phyloP scores from a whole-genome alignment of 2,797 vertebrate species.

The Liasis olivaceus region DNA sequence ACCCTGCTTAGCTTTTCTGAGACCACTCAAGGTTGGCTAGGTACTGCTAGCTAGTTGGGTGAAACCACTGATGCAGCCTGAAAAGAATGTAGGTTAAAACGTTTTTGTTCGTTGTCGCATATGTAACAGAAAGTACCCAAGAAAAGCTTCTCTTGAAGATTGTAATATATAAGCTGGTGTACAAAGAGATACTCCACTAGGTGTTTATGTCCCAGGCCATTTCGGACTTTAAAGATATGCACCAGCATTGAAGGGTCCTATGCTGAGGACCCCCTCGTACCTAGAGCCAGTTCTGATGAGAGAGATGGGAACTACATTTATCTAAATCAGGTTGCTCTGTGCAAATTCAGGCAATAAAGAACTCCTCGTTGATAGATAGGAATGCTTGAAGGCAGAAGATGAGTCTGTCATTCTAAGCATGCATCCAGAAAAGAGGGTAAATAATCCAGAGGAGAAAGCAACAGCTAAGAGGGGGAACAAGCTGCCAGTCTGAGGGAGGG shows the following conservation, averaged over 20 bases:
- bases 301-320: background rate
- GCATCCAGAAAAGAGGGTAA: background rate
- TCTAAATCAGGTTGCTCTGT: background rate
- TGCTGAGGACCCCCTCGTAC: background rate
- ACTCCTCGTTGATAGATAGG: background rate
- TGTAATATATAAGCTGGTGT: background rate
- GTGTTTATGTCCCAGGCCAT: background rate
- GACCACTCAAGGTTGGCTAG: background rate
- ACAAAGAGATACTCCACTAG: background rate
- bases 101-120: background rate
- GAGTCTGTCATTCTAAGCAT: background rate
- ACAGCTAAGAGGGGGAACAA: background rate
- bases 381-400: background rate
- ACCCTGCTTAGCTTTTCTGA: background rate
- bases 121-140: background rate
- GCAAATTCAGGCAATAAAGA: background rate
- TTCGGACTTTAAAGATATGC: background rate
- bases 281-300: background rate
- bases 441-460: background rate
- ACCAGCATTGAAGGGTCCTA: background rate
- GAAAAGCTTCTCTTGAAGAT: background rate
- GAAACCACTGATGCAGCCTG: background rate
- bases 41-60: background rate
- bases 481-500: background rate
- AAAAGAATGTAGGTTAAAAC: background rate